Evolutionary conservation across 30 jellyfish, hydroid and myxozoan species (phyloP).

Genomic region (Mastigias papua): DNA sequence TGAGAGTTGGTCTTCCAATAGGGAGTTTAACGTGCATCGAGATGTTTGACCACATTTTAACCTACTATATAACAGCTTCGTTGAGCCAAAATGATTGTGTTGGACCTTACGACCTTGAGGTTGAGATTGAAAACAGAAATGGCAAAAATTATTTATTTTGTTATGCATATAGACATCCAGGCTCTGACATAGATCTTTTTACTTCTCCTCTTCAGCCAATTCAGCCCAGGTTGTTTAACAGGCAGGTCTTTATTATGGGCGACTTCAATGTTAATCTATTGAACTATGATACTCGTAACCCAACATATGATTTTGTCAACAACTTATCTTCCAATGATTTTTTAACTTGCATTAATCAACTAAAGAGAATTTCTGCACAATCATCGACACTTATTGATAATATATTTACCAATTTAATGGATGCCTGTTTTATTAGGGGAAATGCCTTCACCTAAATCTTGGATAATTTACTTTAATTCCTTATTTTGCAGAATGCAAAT

Average conservation of each 20-base stretch:
- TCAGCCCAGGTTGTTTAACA: not conserved
- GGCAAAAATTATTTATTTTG: slow-evolving; percentile 17
- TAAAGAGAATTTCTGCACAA: slow-evolving; percentile 15
- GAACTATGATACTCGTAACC: slow-evolving; percentile 14
- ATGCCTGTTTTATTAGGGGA: slow-evolving; percentile 10
- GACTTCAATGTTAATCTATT: slow-evolving; percentile 8
- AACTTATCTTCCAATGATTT: slow-evolving; percentile 17
- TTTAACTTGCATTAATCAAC: slow-evolving; percentile 34
- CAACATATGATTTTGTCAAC: slow-evolving; percentile 27
- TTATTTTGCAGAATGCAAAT: not conserved
- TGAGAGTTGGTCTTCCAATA: no score
- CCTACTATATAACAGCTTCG: not conserved
- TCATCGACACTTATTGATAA: slow-evolving; percentile 36
- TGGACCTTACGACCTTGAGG: slow-evolving; percentile 17
- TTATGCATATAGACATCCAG: slow-evolving; percentile 28
- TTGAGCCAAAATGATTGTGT: slow-evolving; percentile 29
- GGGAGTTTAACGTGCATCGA: no score
- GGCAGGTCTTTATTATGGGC: slow-evolving; percentile 34
- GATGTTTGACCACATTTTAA: no score
- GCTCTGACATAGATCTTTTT: not conserved
- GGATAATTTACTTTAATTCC: slow-evolving; percentile 5
- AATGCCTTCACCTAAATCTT: not conserved
- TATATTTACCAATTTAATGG: slow-evolving; percentile 23
- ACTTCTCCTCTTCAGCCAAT: slow-evolving; percentile 15
- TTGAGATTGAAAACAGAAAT: slow-evolving; percentile 16